Conservation (phyloP, 2,888 invertebrate genomes). For the Gari tellinella region DNA sequence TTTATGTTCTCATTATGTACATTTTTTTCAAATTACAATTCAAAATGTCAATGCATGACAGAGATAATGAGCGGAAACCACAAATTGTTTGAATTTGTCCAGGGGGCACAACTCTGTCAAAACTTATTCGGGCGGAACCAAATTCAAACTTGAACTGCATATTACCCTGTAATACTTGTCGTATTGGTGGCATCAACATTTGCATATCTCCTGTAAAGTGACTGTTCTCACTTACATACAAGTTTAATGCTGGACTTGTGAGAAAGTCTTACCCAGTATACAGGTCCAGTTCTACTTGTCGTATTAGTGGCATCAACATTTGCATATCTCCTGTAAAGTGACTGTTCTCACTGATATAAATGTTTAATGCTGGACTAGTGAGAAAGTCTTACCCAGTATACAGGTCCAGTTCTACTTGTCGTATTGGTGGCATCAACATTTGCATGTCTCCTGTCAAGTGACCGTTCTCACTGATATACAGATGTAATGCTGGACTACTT, state of each 20-base stretch:
- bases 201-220: constrained; percentile 70
- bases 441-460: constrained; percentile 69
- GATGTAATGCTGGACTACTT: constrained; percentile 39
- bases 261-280: constrained; percentile 67
- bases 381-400: constrained; percentile 67
- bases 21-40: too few relatives aligned
- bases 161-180: constrained; percentile 64
- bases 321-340: constrained; percentile 70
- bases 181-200: constrained; percentile 66
- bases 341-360: constrained; percentile 59
- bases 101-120: too few relatives aligned
- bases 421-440: constrained; percentile 64
- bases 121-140: too few relatives aligned
- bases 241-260: constrained; percentile 40
- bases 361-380: constrained; percentile 39
- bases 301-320: constrained; percentile 66
- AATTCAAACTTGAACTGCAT: too few relatives aligned
- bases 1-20: too few relatives aligned
- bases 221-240: constrained; percentile 59
- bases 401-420: constrained; percentile 63
- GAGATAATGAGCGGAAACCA: too few relatives aligned
- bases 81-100: too few relatives aligned
- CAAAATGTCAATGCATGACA: too few relatives aligned
- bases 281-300: constrained; percentile 64
- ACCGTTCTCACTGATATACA: constrained; percentile 60